Conservation (phyloP, 2,113 vertebrate species). For the Carettochelys insculpta region DNA sequence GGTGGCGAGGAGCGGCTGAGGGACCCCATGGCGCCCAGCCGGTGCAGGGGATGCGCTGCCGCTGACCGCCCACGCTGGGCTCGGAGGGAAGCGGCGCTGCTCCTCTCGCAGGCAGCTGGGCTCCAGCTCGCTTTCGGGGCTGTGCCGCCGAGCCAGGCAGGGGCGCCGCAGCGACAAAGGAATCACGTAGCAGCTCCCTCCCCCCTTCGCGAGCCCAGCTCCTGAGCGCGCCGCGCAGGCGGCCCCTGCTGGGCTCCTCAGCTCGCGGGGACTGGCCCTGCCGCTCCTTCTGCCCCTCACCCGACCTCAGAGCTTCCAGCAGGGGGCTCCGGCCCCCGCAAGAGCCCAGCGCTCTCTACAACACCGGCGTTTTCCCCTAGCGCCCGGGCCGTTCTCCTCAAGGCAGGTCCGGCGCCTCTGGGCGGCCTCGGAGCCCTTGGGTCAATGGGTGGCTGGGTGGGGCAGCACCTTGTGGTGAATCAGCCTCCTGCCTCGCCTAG, state of each 20-base stretch:
- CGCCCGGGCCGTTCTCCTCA: background rate
- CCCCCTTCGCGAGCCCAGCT: background rate
- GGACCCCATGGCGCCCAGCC: background rate
- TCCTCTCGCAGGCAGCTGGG: background rate
- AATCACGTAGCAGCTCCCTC: slow-evolving; percentile 48
- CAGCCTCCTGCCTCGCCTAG: background rate
- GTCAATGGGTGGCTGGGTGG: background rate
- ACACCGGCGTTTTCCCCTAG: background rate
- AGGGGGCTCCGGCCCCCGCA: too few species aligned
- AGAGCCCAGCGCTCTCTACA: background rate
- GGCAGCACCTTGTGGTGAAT: background rate
- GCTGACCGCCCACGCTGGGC: background rate
- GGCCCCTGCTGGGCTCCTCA: slow-evolving; percentile 5
- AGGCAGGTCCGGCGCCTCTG: too few species aligned
- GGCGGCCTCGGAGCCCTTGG: background rate
- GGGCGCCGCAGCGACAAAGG: slow-evolving; percentile 62
- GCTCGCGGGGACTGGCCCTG: background rate
- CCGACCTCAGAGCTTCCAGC: background rate
- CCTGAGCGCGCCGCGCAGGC: background rate
- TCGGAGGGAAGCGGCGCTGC: background rate
- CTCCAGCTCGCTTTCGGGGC: slow-evolving; percentile 16
- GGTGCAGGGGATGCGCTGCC: too few species aligned
- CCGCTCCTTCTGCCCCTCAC: too few species aligned
- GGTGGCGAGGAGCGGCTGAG: background rate
- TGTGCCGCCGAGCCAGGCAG: slow-evolving; percentile 4